phyloP scores from a whole-genome alignment of 2,797 vertebrate species.

The Etheostoma nigrum region DNA sequence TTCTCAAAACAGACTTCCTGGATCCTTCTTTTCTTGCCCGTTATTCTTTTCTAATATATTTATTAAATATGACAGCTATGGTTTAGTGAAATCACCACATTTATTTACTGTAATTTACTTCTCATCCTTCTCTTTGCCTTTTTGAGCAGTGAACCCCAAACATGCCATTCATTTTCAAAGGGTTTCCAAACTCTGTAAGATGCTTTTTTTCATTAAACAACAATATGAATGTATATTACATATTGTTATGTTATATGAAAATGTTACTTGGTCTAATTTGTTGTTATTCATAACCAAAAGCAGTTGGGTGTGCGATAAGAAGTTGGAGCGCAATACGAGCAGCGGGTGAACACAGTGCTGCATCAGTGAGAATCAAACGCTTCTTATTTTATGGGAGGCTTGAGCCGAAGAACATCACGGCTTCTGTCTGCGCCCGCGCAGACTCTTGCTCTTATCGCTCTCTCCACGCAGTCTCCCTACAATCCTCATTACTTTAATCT shows the following conservation, averaged over 20 bases:
- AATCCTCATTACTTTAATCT: conserved; percentile 61
- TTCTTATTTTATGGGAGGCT: conserved; percentile 29
- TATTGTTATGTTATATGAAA: too few species aligned
- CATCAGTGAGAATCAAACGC: conserved; percentile 24
- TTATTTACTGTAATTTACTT: too few species aligned
- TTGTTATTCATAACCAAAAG: not conserved
- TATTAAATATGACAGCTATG: not conserved
- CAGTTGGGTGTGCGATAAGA: not conserved
- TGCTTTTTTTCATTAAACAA: not conserved
- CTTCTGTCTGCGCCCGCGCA: conserved; percentile 12
- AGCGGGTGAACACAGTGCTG: not conserved
- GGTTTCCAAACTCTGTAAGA: not conserved
- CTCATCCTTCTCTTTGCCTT: not conserved
- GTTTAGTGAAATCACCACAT: not conserved
- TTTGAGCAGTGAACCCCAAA: not conserved
- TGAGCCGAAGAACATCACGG: conserved; percentile 34
- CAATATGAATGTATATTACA: not conserved
- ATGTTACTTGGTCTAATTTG: not conserved
- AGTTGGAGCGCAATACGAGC: not conserved
- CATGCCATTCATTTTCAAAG: not conserved
- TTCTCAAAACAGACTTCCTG: not conserved
- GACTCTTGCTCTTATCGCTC: conserved; percentile 33
- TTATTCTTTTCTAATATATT: not conserved
- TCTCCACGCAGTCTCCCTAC: conserved; percentile 32
- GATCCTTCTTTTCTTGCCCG: not conserved